phyloP scores from a whole-genome alignment of 2,113 vertebrate genomes.

The Triplophysa dalaica region DNA sequence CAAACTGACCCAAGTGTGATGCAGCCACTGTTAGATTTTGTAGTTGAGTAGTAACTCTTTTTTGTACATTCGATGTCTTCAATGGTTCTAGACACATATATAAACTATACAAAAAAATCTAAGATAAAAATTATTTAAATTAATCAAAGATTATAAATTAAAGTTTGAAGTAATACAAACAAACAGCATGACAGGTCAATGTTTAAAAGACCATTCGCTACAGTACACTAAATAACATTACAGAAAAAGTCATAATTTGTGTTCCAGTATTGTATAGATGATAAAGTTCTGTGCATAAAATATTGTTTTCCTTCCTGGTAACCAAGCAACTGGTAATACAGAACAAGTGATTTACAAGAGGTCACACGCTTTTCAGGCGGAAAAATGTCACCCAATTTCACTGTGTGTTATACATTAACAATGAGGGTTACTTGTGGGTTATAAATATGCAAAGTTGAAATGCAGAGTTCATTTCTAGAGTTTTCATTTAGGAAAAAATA shows the following conservation, averaged over 20 bases:
- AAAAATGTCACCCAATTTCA: background rate
- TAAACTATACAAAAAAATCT: too few relatives aligned
- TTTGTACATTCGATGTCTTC: too few relatives aligned
- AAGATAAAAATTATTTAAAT: too few relatives aligned
- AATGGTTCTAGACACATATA: too few relatives aligned
- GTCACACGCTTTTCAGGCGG: background rate
- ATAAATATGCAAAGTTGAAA: background rate
- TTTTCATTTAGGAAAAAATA: conserved; percentile 17
- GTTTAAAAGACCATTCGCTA: background rate
- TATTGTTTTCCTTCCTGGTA: background rate
- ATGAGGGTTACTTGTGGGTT: background rate
- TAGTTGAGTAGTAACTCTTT: too few relatives aligned
- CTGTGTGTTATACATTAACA: background rate
- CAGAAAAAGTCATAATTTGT: background rate
- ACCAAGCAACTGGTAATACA: background rate
- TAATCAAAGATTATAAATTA: background rate
- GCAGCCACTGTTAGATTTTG: too few relatives aligned
- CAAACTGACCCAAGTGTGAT: too few relatives aligned
- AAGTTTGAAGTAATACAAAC: background rate
- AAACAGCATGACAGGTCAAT: background rate
- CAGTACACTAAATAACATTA: background rate
- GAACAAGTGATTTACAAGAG: background rate
- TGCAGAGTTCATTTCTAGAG: background rate
- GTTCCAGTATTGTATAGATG: background rate
- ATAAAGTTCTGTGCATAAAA: background rate